Evolutionary conservation across 2,113 vertebrate genomes (phyloP).

Genomic region (Abramis brama): DNA sequence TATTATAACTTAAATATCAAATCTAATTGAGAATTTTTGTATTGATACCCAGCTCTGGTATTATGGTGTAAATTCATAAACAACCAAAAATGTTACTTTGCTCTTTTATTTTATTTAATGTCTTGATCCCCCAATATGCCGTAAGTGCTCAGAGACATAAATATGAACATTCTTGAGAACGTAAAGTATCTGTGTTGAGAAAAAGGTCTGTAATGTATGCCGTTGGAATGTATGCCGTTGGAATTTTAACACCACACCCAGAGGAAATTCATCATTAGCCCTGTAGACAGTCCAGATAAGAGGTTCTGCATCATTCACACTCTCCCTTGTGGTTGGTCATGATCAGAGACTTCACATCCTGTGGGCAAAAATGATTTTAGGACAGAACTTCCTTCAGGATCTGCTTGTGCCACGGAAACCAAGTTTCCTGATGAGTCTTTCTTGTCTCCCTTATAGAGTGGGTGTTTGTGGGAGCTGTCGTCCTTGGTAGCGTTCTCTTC

Average conservation of each 20-base stretch:
- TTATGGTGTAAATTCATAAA: not conserved
- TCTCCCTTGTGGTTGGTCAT: conserved; percentile 11
- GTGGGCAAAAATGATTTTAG: conserved; percentile 12
- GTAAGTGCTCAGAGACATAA: not conserved
- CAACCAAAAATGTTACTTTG: not conserved
- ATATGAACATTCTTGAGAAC: not conserved
- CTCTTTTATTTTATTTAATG: not conserved
- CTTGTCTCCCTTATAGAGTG: conserved; percentile 81
- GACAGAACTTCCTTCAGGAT: conserved; percentile 19
- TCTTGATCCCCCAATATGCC: not conserved
- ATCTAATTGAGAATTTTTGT: not conserved
- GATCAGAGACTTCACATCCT: conserved; percentile 35
- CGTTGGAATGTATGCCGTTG: conserved; percentile 6
- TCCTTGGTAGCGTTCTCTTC: conserved; percentile 85
- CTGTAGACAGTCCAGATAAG: conserved; percentile 57
- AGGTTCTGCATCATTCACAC: conserved; percentile 41
- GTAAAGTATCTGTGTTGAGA: conserved; percentile 40
- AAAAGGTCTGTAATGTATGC: conserved; percentile 15
- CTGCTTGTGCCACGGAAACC: not conserved
- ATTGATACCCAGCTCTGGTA: not conserved
- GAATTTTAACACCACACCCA: conserved; percentile 51
- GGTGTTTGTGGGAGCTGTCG: conserved; percentile 92
- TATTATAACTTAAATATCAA: too few relatives aligned
- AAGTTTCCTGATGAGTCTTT: conserved; percentile 16
- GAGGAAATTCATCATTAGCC: conserved; percentile 66